Evolutionary conservation across 2,797 vertebrate species (phyloP), one percentile per base, ranked within the genome.

Genomic region (Lerista edwardsae): DNA sequence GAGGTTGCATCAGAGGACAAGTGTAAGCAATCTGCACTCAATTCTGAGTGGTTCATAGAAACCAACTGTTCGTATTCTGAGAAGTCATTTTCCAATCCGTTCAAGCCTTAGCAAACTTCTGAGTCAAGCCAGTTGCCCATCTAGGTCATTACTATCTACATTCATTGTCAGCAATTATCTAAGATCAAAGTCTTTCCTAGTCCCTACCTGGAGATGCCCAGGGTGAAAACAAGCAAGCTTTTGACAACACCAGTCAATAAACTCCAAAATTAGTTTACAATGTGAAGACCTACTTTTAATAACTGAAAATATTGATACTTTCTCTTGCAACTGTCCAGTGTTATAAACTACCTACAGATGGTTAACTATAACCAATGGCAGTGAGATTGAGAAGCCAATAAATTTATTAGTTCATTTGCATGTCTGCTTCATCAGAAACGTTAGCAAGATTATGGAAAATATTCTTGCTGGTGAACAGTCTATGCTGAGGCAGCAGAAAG

Each of bases 401-500:
- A 91, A 82, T 84, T 91, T 75, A 79, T 64, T 69, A 12, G 44
- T 41, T 86, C 27, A 6, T 75, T 51, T 79, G 31, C n/a, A 87
- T 78, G 27, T 74, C 51, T 29, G 36, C 41, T 84, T 86, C 83
- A 78, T 67, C 67, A 68, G 69, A 62, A n/a, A 78, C 36, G 57
- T 27, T 2, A 73, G 25, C 51, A 84, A 44, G 78, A 39, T 51
- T 71, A 76, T 73, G 62, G 68, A 67, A 82, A n/a, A 31, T 47
- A 61, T 39, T 81, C 10, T 64, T 6, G 36, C 61, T 75, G 51
- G 75, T 62, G 76, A 92, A 80, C 57, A 87, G 90, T 82, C 23
- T 75, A 79, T 7, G 27, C 75, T 84, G 34, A 84, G 74, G 81
- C 92, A 95, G 92, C 75, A 95, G 90, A 84, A 90, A 93, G 91